phyloP scores from a whole-genome alignment of 2,888 invertebrate genomes.

The Meliscaeva auricollis region DNA sequence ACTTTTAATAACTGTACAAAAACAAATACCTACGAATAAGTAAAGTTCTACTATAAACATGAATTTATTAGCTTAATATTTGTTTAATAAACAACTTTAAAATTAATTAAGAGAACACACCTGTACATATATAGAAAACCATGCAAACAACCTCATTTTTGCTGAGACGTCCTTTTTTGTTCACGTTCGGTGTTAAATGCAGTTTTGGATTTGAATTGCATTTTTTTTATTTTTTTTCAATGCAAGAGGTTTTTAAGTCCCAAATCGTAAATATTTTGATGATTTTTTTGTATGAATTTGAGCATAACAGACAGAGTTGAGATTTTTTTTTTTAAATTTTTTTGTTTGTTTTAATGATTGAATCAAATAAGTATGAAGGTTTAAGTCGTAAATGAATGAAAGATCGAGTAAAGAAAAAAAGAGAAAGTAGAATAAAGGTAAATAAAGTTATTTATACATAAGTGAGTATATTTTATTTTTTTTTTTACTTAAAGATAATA shows the following conservation, averaged over 20 bases:
- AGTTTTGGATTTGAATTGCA: constrained; percentile 53
- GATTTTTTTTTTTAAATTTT: constrained; percentile 52
- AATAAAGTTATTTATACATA: constrained; percentile 54
- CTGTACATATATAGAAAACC: constrained; percentile 83
- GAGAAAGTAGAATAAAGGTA: constrained; percentile 76
- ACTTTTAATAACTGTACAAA: constrained; percentile 13
- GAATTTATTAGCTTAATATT: constrained; percentile 3
- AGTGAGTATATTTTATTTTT: not conserved
- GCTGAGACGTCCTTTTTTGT: constrained; percentile 81
- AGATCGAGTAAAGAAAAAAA: constrained; percentile 78
- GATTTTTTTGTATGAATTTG: constrained; percentile 65
- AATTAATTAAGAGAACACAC: constrained; percentile 81
- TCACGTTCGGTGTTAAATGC: constrained; percentile 65
- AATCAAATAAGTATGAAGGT: constrained; percentile 61
- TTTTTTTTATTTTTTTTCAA: constrained; percentile 53
- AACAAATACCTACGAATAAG: constrained; percentile 18
- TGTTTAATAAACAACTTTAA: constrained; percentile 47
- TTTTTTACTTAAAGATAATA: constrained; percentile 21
- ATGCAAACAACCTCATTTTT: constrained; percentile 83
- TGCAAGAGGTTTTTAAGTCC: constrained; percentile 25
- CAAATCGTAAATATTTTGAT: constrained; percentile 64
- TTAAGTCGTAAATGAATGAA: constrained; percentile 68
- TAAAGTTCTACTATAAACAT: constrained; percentile 16
- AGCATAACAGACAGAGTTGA: constrained; percentile 69
- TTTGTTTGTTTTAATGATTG: constrained; percentile 57